Evolutionary conservation across 1,140 invertebrate species (phyloP).

Genomic region (Drosophila watanabei): DNA sequence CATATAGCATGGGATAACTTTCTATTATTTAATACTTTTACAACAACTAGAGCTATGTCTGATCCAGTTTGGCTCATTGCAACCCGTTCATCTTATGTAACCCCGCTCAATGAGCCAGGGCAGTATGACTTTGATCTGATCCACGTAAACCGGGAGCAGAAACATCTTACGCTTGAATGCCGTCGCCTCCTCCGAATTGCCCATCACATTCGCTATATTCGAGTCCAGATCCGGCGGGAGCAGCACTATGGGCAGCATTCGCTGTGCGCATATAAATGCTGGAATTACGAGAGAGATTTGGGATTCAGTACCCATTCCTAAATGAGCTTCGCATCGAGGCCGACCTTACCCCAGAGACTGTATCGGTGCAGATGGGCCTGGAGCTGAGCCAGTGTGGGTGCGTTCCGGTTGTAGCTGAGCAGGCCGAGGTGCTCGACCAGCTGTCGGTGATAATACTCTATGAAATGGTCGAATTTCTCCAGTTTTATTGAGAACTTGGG

Average conservation of each 20-base stretch:
- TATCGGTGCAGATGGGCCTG: slow-evolving; percentile 59
- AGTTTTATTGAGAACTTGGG: slow-evolving; percentile 60
- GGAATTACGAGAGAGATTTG: slow-evolving; percentile 8
- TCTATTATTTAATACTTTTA: slow-evolving; percentile 3
- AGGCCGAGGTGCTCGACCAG: slow-evolving; percentile 52
- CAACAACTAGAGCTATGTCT: neutral
- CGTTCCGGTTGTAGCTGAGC: slow-evolving; percentile 57
- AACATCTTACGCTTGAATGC: slow-evolving; percentile 69
- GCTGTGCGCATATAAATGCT: slow-evolving; percentile 71
- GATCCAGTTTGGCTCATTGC: slow-evolving; percentile 2
- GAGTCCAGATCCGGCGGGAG: slow-evolving; percentile 59
- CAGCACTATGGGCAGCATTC: slow-evolving; percentile 67
- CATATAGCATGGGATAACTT: neutral
- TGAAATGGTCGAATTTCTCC: slow-evolving; percentile 74
- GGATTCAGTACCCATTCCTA: slow-evolving; percentile 5
- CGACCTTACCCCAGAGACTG: slow-evolving; percentile 68
- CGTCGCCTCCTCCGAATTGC: slow-evolving; percentile 57
- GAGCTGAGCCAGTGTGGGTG: slow-evolving; percentile 62
- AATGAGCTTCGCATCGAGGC: neutral
- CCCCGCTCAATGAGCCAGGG: slow-evolving; percentile 70
- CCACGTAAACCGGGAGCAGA: slow-evolving; percentile 61
- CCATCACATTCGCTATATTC: slow-evolving; percentile 65
- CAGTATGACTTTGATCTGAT: slow-evolving; percentile 67
- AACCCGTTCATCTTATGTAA: slow-evolving; percentile 51
- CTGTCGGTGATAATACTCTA: slow-evolving; percentile 75